Conservation (phyloP, 37 sponge, comb jelly and placozoan species). For the Geodia barretti region DNA sequence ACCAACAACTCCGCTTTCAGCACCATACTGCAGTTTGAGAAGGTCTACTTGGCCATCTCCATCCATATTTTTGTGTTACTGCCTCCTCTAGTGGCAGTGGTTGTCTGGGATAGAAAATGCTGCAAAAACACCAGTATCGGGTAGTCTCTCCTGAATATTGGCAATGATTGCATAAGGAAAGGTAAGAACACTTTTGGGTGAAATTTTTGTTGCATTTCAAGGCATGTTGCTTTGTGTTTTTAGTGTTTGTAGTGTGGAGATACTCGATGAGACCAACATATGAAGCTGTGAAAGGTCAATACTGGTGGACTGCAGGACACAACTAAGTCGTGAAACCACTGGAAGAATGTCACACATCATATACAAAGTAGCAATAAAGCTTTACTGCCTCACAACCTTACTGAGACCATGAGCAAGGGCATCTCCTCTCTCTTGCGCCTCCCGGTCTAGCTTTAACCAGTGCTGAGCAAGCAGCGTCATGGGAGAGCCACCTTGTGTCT, state of each 20-base stretch:
- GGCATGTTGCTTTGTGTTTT: no score
- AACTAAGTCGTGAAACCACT: slow-evolving; percentile 27
- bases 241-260: not conserved
- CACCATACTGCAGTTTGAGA: no score
- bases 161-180: no score
- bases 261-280: not conserved
- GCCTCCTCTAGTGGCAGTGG: no score
- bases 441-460: slow-evolving; percentile 16
- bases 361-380: slow-evolving; percentile 36
- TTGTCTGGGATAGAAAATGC: no score
- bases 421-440: slow-evolving; percentile 28
- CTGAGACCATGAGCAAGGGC: slow-evolving; percentile 39
- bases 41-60: no score
- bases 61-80: no score
- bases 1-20: no score
- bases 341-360: slow-evolving; percentile 51
- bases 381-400: slow-evolving; percentile 20
- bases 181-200: no score
- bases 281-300: slow-evolving; percentile 22
- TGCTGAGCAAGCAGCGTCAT: slow-evolving; percentile 22
- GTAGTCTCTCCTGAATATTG: slow-evolving; percentile 29
- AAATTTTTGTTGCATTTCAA: no score
- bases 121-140: slow-evolving; percentile 21
- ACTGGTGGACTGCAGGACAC: slow-evolving; percentile 6
- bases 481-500: slow-evolving; percentile 29